A percentile compares a stretch with the other conserved stretches of the same genome.
phyloP scores from a whole-genome alignment of 2,888 invertebrate genomes.

The Cephus sareptanus region DNA sequence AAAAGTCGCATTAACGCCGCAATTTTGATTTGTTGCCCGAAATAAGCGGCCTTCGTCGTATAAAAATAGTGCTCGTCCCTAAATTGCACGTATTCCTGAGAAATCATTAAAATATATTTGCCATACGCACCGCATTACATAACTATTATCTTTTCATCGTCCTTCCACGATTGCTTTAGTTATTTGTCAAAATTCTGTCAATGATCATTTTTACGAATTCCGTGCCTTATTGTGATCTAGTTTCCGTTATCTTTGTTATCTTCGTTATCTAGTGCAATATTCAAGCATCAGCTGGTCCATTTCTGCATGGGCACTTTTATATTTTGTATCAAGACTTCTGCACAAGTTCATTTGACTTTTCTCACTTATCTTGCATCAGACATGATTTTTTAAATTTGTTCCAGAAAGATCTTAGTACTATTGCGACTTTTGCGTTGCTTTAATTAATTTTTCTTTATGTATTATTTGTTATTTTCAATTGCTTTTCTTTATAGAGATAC shows the following conservation, averaged over 20 bases:
- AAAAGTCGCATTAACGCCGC: conserved; percentile 34
- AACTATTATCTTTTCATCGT: conserved; percentile 10
- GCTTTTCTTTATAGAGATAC: conserved; percentile 14
- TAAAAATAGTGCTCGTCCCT: conserved; percentile 16
- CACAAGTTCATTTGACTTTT: neutral
- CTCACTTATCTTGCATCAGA: neutral
- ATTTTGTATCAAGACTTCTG: neutral
- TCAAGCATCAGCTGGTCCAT: neutral
- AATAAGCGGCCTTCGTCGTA: conserved; percentile 20
- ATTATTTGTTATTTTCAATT: conserved; percentile 7
- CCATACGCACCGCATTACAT: conserved; percentile 12
- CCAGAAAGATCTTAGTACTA: conserved; percentile 29
- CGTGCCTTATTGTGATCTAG: neutral
- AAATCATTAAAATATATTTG: conserved; percentile 8
- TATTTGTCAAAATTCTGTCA: conserved; percentile 5
- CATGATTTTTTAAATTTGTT: neutral
- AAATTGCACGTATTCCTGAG: conserved; percentile 4
- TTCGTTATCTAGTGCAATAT: neutral
- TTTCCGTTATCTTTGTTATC: neutral
- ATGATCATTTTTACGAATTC: neutral
- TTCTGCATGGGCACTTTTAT: neutral
- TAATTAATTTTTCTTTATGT: neutral
- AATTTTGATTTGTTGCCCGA: conserved; percentile 20
- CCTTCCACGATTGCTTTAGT: neutral
- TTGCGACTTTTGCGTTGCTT: neutral